Conservation (phyloP, 2,113 vertebrate species). For the Ochotona curzoniae region DNA sequence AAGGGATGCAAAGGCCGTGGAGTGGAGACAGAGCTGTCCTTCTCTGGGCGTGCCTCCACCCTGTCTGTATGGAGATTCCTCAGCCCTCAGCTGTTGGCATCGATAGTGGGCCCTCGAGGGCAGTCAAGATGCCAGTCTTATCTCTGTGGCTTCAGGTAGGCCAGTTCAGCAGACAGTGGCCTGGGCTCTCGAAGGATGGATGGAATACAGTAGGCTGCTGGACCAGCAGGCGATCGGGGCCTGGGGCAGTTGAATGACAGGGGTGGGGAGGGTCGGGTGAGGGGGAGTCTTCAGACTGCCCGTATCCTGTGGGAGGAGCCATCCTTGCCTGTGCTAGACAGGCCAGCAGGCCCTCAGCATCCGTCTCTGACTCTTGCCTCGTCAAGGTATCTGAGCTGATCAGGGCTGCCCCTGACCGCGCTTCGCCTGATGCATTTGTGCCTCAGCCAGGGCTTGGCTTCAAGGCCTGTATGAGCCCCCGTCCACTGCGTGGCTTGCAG, state of each 20-base stretch:
- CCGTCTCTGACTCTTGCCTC: neutral
- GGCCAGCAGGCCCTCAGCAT: rapidly evolving
- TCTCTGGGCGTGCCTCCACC: too few species aligned
- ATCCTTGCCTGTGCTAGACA: rapidly evolving
- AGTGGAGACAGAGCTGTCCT: neutral
- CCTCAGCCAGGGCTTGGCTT: neutral
- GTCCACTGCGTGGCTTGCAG: neutral
- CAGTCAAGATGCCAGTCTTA: neutral
- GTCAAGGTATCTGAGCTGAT: neutral
- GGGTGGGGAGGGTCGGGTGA: neutral
- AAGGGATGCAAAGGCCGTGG: rapidly evolving
- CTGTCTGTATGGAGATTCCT: too few species aligned
- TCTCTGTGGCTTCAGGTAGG: neutral
- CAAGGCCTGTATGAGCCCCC: neutral
- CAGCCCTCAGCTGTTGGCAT: neutral
- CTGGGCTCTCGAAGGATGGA: too few species aligned
- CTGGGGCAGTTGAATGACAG: neutral
- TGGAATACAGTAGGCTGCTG: too few species aligned
- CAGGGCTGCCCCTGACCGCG: too few species aligned
- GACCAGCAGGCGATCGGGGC: neutral
- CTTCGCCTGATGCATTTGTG: too few species aligned
- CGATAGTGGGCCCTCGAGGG: too few species aligned
- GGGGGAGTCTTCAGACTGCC: neutral
- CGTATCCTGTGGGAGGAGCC: neutral
- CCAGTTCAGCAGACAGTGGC: neutral